Evolutionary conservation across 2,888 invertebrate genomes (phyloP), one percentile per base, ranked within the genome.

Genomic region (Hirudinaria manillensis): DNA sequence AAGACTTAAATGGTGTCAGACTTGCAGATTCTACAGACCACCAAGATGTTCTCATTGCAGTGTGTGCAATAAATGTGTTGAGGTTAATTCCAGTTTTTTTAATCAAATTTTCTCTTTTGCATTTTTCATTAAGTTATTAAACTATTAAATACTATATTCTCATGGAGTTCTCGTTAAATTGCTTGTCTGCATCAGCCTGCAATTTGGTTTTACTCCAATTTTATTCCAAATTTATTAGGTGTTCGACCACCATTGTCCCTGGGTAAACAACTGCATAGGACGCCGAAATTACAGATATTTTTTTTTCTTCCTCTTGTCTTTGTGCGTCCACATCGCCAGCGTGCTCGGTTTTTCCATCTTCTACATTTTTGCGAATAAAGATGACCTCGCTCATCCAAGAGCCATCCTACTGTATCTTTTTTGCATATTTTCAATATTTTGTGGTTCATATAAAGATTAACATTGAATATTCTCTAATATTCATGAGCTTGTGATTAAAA

Each of bases 1-100:
- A 78, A 91, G 98, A 79, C 98, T 99, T 97, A 99, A 99, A 88
- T 99, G 98, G 98, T 98, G 99, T 87, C 93, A 95, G 81, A 99
- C 99, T 2, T 99, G 99, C 88, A 95, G 97, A 88, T 99, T 99
- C 89, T 99, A 99, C 88, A 89, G 99, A 83, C 99, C 99, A 85
- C 99, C 99, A 79, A 89, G 99, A 83, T 97, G 98, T 87, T 96
- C 96, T 77, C 99, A 99, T 87, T 99, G 99, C 87, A 96, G 96
- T 81, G 96, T 98, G 77, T 99, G 99, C 89, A 95, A 99, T 88
- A 94, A 94, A 85, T 98, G 98, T 87, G 95, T 85, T 79, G 85
- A 85, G 81, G 86, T 86, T 80, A 80, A 81, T 78, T 68, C 24
- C 10, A 19, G 6, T 61, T 27, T 72, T 45, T 10, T 45, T 6